These are phyloP conservation scores for Gymnoscopelus microlampas DNA, from an alignment of 2,797 vertebrate species.

Conservation along the genomic window DNA sequence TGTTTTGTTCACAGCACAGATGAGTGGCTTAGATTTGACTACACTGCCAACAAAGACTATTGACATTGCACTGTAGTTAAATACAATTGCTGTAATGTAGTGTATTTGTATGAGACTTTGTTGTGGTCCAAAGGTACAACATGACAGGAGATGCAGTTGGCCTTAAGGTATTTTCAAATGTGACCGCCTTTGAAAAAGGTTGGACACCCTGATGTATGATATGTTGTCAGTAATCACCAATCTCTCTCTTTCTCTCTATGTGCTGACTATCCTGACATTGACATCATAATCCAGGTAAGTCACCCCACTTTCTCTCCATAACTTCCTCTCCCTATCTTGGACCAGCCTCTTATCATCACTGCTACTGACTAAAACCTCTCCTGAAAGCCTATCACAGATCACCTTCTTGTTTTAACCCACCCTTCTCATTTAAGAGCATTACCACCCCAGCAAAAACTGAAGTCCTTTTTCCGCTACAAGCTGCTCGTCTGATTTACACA, in stretches of 20 bases:
- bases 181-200: too few species aligned
- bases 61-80: too few species aligned
- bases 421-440: slow-evolving; percentile 36
- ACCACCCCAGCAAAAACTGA: slow-evolving; percentile 1
- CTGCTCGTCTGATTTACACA: slow-evolving; percentile 22
- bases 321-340: slow-evolving; percentile 26
- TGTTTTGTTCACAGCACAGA: too few species aligned
- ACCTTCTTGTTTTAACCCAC: slow-evolving; percentile 27
- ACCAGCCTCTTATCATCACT: slow-evolving; percentile 49
- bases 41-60: too few species aligned
- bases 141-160: too few species aligned
- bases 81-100: too few species aligned
- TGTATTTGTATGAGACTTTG: too few species aligned
- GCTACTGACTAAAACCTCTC: slow-evolving; percentile 19
- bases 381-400: slow-evolving; percentile 22
- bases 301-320: slow-evolving; percentile 23
- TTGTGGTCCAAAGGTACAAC: too few species aligned
- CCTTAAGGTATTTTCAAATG: too few species aligned
- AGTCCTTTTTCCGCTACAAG: slow-evolving; percentile 10
- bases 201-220: too few species aligned
- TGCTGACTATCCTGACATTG: slow-evolving; percentile 37
- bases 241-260: slow-evolving; percentile 43
- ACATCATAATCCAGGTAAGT: slow-evolving; percentile 73
- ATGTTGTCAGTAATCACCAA: slow-evolving; percentile 30
- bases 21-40: too few species aligned